Percentiles rank a stretch among this genome's conserved stretches.
phyloP scores from a whole-genome alignment of 2,797 vertebrate genomes.

The Cryptoprocta ferox region DNA sequence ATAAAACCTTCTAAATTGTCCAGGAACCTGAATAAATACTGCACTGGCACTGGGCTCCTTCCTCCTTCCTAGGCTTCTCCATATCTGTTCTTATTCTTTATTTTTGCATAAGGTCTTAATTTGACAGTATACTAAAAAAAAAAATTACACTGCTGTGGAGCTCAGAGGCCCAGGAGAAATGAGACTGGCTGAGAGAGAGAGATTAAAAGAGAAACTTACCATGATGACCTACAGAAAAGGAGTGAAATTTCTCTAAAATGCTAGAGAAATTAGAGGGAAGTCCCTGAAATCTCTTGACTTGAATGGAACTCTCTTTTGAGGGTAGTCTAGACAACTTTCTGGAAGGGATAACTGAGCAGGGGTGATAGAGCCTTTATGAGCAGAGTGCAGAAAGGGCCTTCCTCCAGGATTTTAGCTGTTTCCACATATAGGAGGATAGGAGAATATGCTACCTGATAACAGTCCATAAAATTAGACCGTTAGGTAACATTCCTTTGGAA shows the following conservation, averaged over 20 bases:
- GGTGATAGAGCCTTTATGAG: not conserved
- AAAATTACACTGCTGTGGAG: not conserved
- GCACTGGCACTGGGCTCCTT: not conserved
- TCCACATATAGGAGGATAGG: not conserved
- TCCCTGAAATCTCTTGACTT: not conserved
- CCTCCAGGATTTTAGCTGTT: not conserved
- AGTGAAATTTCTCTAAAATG: not conserved
- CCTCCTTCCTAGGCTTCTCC: not conserved
- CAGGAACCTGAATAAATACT: not conserved
- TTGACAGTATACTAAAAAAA: not conserved
- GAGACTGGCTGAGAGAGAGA: not conserved
- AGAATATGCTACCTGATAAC: not conserved
- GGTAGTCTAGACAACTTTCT: not conserved
- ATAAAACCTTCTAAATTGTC: not conserved
- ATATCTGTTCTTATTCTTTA: not conserved
- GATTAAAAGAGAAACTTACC: not conserved
- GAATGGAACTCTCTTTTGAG: not conserved
- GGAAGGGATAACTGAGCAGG: not conserved
- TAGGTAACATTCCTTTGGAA: not conserved
- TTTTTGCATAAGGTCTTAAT: not conserved
- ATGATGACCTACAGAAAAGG: not conserved
- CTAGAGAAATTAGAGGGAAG: not conserved
- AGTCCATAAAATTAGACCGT: not conserved
- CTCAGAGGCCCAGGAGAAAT: not conserved
- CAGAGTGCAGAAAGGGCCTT: not conserved